Evolutionary conservation across 2,113 vertebrate species (phyloP), one percentile per base, ranked within the genome.

Genomic region (Percopsis transmontana): DNA sequence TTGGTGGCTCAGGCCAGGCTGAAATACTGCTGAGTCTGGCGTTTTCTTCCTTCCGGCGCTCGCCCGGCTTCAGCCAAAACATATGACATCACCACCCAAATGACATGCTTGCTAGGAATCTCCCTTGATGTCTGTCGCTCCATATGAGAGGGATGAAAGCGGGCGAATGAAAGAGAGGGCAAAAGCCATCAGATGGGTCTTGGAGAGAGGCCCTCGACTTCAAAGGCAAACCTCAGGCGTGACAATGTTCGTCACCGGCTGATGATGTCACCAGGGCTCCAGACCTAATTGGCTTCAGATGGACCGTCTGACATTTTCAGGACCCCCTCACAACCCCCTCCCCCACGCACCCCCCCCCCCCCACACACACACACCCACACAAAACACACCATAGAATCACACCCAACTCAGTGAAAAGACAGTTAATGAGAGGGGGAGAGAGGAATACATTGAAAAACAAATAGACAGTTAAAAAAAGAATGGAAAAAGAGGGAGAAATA

Each of bases 41-140:
- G 69, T 77, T 90, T 78, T 76, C 66, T 65, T 68, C 77, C 76
- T 73, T 82, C 50, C 40, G 68, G 77, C 81, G 66, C 62, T 21
- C 6, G 57, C 78, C 58, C 40, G n/a, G 74, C 77, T 77, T 81
- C 81, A 89, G 84, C 88, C 86, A 88, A 85, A 90, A 90, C 87
- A 90, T 70, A 79, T 90, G 86, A 89, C 85, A 84, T 89, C 83
- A 89, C 68, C 60, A 77, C 80, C 77, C 77, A 90, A 90, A 91
- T 90, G 81, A 86, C 83, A 87, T 84, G 78, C 84, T 90, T 88
- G 81, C 87, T 84, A 84, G 80, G 81, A 88, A 87, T 89, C 86
- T 89, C 70, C 78, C 81, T 90, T 91, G 81, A 92, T 85, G 79
- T 90, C 76, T 82, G 76, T 39, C 45, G 66, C 66, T 83, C 65